Evolutionary conservation across 92 coral and sea anemone genomes (phyloP), one percentile per base, ranked within the genome.

Genomic region (Ricordea florida): DNA sequence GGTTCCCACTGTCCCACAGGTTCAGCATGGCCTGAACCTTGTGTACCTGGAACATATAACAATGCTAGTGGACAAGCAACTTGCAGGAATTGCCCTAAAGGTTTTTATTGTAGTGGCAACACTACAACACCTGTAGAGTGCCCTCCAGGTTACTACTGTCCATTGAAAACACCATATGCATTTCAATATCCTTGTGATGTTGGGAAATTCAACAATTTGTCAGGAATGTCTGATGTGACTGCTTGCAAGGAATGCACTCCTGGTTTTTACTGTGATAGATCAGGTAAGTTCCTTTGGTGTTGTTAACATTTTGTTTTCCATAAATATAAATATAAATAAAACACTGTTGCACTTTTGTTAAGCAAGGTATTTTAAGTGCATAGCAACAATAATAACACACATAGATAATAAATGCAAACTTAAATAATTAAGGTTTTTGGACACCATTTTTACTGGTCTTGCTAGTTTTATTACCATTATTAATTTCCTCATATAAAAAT

Each of bases 81-180:
- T 3, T 94, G 98, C 37, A 45, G 61, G 57, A 69, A 46, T 30
- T 94, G 98, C 17, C 98, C 98, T 3, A 73, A 78, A 11, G 98
- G 98, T 3, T 94, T 78, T 75, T 94, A 73, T 71, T 94, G 98
- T 52, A 86, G 84, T 45, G 92, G 93, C 6, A 94, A 94, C 69
- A 94, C 94, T 6, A 94, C 98, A 10, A 67, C 52, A 4, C 98
- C 98, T 3, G 66, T 22, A 5, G 69, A 78, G 46, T 94, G 98
- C 49, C 98, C 98, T 8, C 34, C 91, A 11, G 98, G 98, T 10
- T 94, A 85, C 44, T 92, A 78, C 65, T 94, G 98, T 32, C 98
- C 96, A 3, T 15, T 4, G 37, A 72, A 67, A 10, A 92, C 93
- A 18, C 76, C 47, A 38, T 87, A 85, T 32, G 92, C 85, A 10